Percentiles rank a stretch among this genome's conserved stretches.
Evolutionary conservation across 2,797 vertebrate genomes (phyloP).

Genomic region (Phoxinus dragarum): DNA sequence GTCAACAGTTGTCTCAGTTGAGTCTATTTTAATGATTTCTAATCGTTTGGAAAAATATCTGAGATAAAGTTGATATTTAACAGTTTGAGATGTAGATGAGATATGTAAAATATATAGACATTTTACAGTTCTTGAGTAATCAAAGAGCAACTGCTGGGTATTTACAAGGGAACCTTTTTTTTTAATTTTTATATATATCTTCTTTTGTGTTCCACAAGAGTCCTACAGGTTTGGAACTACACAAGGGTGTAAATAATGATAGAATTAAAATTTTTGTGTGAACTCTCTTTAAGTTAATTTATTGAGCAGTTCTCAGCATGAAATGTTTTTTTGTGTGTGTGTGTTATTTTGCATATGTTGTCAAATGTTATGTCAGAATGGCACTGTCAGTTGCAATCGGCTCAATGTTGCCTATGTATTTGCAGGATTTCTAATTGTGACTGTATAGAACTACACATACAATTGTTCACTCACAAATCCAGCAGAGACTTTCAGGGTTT

Average conservation of each 20-base stretch:
- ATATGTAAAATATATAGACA: not conserved
- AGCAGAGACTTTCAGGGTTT: not conserved
- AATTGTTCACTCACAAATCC: not conserved
- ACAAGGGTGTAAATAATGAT: not conserved
- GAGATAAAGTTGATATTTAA: not conserved
- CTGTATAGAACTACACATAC: not conserved
- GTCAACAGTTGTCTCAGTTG: not conserved
- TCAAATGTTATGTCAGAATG: not conserved
- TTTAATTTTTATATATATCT: not conserved
- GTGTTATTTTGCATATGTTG: not conserved
- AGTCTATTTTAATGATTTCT: not conserved
- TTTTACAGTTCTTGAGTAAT: not conserved
- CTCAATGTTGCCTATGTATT: constrained; percentile 14
- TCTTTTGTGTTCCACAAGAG: not conserved
- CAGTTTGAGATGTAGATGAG: not conserved
- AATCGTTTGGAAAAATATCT: not conserved
- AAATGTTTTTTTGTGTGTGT: not conserved
- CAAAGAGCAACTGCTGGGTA: not conserved
- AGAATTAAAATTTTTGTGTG: not conserved
- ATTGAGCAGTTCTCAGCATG: not conserved
- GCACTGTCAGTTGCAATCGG: not conserved
- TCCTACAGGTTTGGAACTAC: not conserved
- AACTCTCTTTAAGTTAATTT: not conserved
- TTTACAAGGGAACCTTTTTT: not conserved
- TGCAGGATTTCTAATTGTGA: constrained; percentile 1